A percentile compares a stretch with the other conserved stretches of the same genome.
phyloP scores from a whole-genome alignment of 1,140 invertebrate species.

The Drosophila biarmipes region DNA sequence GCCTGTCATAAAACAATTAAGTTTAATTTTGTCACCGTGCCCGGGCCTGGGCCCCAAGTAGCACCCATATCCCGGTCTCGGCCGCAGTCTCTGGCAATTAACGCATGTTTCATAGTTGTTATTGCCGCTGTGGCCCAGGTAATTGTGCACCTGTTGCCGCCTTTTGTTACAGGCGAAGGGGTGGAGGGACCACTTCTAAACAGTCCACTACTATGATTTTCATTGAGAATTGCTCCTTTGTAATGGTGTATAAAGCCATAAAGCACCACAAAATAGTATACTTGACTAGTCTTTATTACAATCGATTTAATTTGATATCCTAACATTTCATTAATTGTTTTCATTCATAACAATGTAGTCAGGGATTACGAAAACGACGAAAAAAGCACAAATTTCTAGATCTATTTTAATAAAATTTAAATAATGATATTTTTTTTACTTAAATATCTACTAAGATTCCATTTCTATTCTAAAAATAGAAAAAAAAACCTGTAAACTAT shows the following conservation, averaged over 20 bases:
- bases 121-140: conserved; percentile 35
- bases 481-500: too few relatives aligned
- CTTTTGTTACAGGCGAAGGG: conserved; percentile 38
- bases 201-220: conserved; percentile 19
- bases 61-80: conserved; percentile 12
- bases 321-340: too few relatives aligned
- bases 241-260: background rate
- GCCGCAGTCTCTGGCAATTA: conserved; percentile 55
- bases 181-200: conserved; percentile 12
- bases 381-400: too few relatives aligned
- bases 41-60: conserved; percentile 36
- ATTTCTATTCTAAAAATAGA: too few relatives aligned
- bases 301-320: too few relatives aligned
- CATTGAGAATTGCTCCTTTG: too few relatives aligned
- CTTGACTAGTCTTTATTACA: too few relatives aligned
- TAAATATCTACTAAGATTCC: too few relatives aligned
- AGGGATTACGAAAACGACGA: too few relatives aligned
- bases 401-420: too few relatives aligned
- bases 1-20: conserved; percentile 81
- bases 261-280: background rate
- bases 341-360: too few relatives aligned
- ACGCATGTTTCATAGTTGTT: conserved; percentile 69
- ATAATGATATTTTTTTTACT: too few relatives aligned
- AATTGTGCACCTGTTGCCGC: conserved; percentile 80
- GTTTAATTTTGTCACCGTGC: conserved; percentile 82